A percentile compares a stretch with the other conserved stretches of the same genome.
Evolutionary conservation across 2,113 vertebrate genomes (phyloP).

Genomic region (Urocolius indicus): DNA sequence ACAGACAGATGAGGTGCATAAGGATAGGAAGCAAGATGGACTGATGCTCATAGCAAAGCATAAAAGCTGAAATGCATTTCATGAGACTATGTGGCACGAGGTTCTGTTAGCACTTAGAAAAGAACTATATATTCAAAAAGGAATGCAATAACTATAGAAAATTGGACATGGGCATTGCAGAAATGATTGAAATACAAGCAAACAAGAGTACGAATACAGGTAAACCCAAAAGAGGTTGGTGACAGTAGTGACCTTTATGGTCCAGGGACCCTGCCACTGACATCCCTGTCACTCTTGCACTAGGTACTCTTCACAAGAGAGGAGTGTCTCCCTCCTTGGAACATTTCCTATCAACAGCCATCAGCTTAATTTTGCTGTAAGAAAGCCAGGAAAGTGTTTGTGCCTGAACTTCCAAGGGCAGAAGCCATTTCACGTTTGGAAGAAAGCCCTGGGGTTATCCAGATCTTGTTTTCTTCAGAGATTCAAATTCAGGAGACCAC

Average conservation of each 20-base stretch:
- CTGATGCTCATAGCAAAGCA: neutral
- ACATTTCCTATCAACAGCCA: neutral
- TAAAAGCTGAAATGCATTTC: neutral
- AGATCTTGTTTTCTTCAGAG: neutral
- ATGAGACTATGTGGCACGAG: neutral
- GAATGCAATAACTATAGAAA: neutral
- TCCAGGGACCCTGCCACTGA: neutral
- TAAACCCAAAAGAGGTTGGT: neutral
- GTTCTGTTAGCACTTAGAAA: neutral
- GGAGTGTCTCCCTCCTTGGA: neutral
- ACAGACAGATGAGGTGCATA: neutral
- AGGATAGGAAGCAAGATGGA: neutral
- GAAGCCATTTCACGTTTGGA: neutral
- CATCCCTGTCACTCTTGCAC: neutral
- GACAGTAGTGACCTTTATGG: neutral
- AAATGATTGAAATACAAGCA: neutral
- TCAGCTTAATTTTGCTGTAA: neutral
- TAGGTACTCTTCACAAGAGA: neutral
- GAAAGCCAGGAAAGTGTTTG: neutral
- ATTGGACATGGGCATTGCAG: neutral
- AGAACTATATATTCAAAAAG: neutral
- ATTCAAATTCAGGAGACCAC: neutral
- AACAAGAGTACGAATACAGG: neutral
- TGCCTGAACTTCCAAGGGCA: neutral
- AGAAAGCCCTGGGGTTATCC: neutral